Evolutionary conservation across 2,113 vertebrate species (phyloP).

Genomic region (Canis aureus): DNA sequence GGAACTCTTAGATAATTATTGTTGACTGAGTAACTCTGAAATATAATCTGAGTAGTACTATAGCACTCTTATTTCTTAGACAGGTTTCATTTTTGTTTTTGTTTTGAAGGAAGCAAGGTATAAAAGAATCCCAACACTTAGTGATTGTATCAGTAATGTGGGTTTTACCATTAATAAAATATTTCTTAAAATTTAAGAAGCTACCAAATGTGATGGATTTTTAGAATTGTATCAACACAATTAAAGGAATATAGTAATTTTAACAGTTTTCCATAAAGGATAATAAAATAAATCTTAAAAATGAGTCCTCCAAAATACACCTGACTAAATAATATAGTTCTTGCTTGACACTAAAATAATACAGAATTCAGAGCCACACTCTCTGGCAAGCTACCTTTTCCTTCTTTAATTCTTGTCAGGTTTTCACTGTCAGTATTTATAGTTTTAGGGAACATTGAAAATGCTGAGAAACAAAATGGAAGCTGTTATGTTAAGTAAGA

Average conservation of each 20-base stretch:
- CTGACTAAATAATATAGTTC: background rate
- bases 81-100: background rate
- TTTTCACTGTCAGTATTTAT: background rate
- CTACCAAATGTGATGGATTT: background rate
- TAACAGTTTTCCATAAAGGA: background rate
- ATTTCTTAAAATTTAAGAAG: slow-evolving; percentile 5
- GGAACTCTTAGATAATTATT: background rate
- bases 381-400: background rate
- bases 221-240: background rate
- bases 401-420: background rate
- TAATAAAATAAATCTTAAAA: background rate
- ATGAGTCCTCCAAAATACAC: background rate
- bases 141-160: background rate
- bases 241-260: background rate
- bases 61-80: background rate
- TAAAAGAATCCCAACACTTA: background rate
- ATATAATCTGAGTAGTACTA: background rate
- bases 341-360: slow-evolving; percentile 21
- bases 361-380: background rate
- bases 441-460: background rate
- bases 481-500: background rate
- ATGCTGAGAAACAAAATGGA: background rate
- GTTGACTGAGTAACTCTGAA: background rate
- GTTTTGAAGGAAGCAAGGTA: background rate
- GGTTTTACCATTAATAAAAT: background rate